Evolutionary conservation across 2,113 vertebrate genomes (phyloP), one percentile per base, ranked within the genome.

Genomic region (Cathartes aura): DNA sequence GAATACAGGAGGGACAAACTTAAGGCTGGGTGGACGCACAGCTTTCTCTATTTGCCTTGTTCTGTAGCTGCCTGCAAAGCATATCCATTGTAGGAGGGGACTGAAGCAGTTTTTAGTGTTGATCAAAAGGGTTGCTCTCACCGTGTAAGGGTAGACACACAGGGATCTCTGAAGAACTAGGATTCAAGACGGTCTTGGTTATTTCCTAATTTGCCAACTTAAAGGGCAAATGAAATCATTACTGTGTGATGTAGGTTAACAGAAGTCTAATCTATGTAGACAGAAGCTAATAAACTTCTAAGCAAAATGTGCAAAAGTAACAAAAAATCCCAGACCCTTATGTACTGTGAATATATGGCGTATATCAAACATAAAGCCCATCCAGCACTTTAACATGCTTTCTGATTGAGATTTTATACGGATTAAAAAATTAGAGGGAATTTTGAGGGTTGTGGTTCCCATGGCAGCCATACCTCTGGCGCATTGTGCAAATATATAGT

Each of bases 401-500:
- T 67, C 68, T 36, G 47, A 11, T 67, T 2, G 16, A 45, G 80
- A 30, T 89, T 83, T 86, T 50, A 22, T 15, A 23, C 0, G 13
- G 20, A 32, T 71, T 71, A 20, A 81, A 89, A 62, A 59, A 17
- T 7, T 4, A 48, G 56, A 30, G 76, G 38, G 53, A 58, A 16
- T 81, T 82, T 50, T n/a, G 32, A 68, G 30, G 21, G 27, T 26
- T 73, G 43, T 15, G 36, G 13, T 89, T 89, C 30, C 86, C 8
- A 1, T 11, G 32, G 55, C 34, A 81, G 23, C 40, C 40, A 3
- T 12, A 21, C 20, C 6, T 23, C 36, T 48, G 62, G 30, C 0
- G 0, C 50, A 42, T 42, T 42, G 11, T 64, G 56, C 71, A 82
- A n/a, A 60, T 38, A 15, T 0, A 6, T 24, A 3, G 2, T 10